Base-by-base conservation (phyloP, 35 echinoderm and acorn worm species). In the Strongylocentrotus purpuratus region DNA sequence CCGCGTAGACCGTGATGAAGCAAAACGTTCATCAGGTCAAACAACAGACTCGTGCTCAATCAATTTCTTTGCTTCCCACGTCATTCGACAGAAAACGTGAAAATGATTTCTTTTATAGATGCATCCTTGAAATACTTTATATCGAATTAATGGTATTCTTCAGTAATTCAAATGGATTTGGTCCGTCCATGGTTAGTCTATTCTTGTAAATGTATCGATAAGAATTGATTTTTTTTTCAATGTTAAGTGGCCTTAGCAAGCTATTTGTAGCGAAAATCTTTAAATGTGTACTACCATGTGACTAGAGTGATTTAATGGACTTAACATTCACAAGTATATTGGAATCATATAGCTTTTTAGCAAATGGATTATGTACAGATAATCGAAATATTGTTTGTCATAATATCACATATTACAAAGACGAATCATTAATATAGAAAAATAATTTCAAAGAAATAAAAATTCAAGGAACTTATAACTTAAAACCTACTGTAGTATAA, bases 21-120 rank as follows among this genome's bases (percentile, higher is more conserved):
- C 65, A 78, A 78, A 78, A 78, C 20, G n/a, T 78, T 78, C 65
- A 78, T 78, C 65, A n/a, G 65, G 65, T 78, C 65, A 78, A 78
- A n/a, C 20, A 78, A 78, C 65, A 78, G 65, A 28, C 65, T 78
- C 65, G 65, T n/a, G 7, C 4, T 28, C 65, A 78, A 22, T 78
- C 65, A 78, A 78, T 7, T 28, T 28, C 20, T 78, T 78, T 4
- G 22, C 65, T 78, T 78, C 65, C 65, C 65, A 78, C 65, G 65
- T 28, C 65, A 78, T 78, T 4, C 25, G 65, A 78, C 65, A 78
- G 65, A 28, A 78, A 78, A 28, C 22, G 65, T 22, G 28, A 25
- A 78, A 28, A 78, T 4, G 65, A 3, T n/a, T n/a, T 4, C 65
- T 78, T 78, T 31, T 78, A n/a, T 22, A 78, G 20, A 28, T 28